A percentile compares a stretch with the other conserved stretches of the same genome.
These are phyloP conservation scores for Leistus spinibarbis DNA, from an alignment of 2,888 invertebrate species.

Conservation along the genomic window DNA sequence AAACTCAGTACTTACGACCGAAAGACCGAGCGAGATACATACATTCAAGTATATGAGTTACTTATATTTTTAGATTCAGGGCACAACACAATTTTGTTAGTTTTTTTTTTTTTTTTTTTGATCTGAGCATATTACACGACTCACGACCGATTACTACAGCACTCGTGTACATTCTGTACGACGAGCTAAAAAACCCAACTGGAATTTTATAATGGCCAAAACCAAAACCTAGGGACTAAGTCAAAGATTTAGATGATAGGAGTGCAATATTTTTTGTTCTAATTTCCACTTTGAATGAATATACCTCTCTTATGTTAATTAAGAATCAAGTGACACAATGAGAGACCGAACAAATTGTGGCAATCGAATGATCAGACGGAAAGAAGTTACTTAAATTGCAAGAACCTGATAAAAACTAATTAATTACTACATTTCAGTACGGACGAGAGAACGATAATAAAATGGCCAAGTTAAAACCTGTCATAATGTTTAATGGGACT, in stretches of 20 bases:
- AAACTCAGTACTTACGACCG: no score
- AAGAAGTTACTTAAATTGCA: not conserved
- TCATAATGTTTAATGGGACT: conserved; percentile 10
- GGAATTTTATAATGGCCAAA: no score
- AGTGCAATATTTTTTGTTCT: not conserved
- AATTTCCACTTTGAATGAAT: not conserved
- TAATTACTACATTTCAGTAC: not conserved
- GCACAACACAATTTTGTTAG: no score
- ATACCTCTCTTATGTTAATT: not conserved
- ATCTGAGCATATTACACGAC: no score
- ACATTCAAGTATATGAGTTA: no score
- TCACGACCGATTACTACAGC: no score
- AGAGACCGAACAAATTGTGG: not conserved
- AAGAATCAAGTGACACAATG: not conserved
- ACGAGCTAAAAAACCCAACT: no score
- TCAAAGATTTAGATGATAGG: not conserved
- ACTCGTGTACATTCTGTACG: no score
- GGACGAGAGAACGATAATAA: not conserved
- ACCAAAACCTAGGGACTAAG: no score
- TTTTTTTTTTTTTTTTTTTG: no score
- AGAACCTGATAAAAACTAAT: not conserved
- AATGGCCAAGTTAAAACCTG: not conserved
- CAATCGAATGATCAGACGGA: not conserved
- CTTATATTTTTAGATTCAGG: no score
- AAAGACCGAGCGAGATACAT: no score